Evolutionary conservation across 2,113 vertebrate genomes (phyloP).

Genomic region (Onychostruthus taczanowskii): DNA sequence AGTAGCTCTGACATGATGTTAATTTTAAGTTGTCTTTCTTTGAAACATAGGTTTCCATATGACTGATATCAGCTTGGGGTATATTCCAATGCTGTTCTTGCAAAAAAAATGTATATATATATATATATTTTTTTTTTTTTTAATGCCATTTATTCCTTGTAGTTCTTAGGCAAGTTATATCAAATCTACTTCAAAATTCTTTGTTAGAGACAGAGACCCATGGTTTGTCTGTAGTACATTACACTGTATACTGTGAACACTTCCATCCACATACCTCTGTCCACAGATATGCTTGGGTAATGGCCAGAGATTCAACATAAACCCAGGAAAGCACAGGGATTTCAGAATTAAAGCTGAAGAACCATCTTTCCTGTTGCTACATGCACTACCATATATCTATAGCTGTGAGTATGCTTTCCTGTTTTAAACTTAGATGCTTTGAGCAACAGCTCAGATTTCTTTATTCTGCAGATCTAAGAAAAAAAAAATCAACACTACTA

Average conservation of each 20-base stretch:
- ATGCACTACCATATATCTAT: background rate
- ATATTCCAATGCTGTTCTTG: background rate
- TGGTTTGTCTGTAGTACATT: background rate
- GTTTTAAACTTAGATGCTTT: background rate
- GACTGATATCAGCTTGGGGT: background rate
- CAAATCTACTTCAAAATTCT: background rate
- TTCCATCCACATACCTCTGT: background rate
- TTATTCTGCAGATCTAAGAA: background rate
- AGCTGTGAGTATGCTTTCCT: background rate
- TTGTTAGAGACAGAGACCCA: background rate
- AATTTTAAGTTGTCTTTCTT: background rate
- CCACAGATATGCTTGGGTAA: background rate
- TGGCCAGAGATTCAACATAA: background rate
- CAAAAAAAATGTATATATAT: background rate
- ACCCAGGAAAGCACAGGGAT: background rate
- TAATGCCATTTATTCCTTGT: background rate
- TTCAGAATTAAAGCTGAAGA: background rate
- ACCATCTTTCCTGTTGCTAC: background rate
- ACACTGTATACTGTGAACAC: too few relatives aligned
- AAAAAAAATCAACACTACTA: background rate
- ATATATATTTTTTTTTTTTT: fast-evolving
- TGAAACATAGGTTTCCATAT: background rate
- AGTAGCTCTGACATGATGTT: background rate
- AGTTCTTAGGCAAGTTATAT: background rate
- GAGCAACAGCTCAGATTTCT: background rate